Conservation (phyloP, 2,113 vertebrate genomes). For the Chlamydotis undulata region DNA sequence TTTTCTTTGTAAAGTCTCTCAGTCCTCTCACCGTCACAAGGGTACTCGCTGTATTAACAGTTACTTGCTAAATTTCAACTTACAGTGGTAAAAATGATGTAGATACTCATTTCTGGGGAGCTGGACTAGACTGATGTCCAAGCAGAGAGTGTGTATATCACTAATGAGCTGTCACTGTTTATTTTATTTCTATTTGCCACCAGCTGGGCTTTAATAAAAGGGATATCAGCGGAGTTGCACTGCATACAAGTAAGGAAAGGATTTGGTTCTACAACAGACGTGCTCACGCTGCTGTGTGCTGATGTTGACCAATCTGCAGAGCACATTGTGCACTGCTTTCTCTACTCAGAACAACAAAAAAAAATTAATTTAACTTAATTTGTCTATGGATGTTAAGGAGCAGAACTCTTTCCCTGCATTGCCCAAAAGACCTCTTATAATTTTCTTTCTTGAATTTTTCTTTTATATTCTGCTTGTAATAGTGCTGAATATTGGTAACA, state of each 20-base stretch:
- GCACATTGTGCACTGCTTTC: not conserved
- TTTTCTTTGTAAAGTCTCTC: not conserved
- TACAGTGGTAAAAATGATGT: not conserved
- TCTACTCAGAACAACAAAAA: not conserved
- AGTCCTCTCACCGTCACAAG: not conserved
- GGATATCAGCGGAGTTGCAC: not conserved
- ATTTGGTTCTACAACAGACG: not conserved
- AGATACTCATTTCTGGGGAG: not conserved
- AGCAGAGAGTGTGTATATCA: not conserved
- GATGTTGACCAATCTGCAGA: not conserved
- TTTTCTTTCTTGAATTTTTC: not conserved
- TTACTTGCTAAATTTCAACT: not conserved
- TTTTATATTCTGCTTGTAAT: not conserved
- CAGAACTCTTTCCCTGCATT: not conserved
- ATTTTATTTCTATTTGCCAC: constrained; percentile 5
- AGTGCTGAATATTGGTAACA: not conserved
- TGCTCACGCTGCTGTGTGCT: not conserved
- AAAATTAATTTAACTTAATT: not conserved
- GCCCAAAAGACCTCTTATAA: not conserved
- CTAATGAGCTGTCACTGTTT: constrained; percentile 19
- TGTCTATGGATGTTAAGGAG: not conserved
- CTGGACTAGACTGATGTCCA: not conserved
- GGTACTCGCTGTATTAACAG: not conserved
- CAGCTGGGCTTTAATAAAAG: constrained; percentile 16
- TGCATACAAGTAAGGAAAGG: not conserved